Evolutionary conservation across 2,888 invertebrate species (phyloP).

Genomic region (Argyresthia albistria): DNA sequence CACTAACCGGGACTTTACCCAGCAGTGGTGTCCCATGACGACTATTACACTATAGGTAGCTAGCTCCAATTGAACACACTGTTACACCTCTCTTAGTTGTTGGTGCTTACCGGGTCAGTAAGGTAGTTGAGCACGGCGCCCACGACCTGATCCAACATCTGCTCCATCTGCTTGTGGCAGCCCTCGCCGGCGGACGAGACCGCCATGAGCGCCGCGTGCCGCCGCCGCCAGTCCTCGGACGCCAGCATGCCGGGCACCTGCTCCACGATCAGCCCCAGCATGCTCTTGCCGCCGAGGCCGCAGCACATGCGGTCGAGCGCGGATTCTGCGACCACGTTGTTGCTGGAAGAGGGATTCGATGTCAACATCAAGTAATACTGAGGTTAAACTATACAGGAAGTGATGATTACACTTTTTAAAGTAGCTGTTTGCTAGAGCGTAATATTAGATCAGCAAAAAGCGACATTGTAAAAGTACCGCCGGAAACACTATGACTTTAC

Average conservation of each 20-base stretch:
- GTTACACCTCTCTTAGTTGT: too few relatives aligned
- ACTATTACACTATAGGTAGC: background rate
- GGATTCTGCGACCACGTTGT: slow-evolving; percentile 96
- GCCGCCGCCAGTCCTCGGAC: slow-evolving; percentile 86
- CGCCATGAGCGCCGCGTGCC: slow-evolving; percentile 99
- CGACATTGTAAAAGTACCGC: too few relatives aligned
- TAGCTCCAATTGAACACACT: slow-evolving; percentile 14
- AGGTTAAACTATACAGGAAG: too few relatives aligned
- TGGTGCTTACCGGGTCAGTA: slow-evolving; percentile 85
- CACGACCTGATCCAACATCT: slow-evolving; percentile 93
- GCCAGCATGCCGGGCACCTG: slow-evolving; percentile 90
- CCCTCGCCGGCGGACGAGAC: slow-evolving; percentile 99
- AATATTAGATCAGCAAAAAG: too few relatives aligned
- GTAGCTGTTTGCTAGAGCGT: too few relatives aligned
- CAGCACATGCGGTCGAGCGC: slow-evolving; percentile 98
- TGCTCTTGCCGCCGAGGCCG: slow-evolving; percentile 92
- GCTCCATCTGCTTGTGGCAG: slow-evolving; percentile 98
- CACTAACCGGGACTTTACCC: slow-evolving; percentile 60
- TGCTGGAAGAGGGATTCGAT: slow-evolving; percentile 66
- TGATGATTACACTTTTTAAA: too few relatives aligned
- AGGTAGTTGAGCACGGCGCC: slow-evolving; percentile 90
- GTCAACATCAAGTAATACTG: too few relatives aligned
- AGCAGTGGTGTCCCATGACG: slow-evolving; percentile 28
- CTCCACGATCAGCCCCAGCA: slow-evolving; percentile 90
- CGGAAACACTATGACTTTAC: too few relatives aligned